Conservation (phyloP, 2,888 invertebrate genomes). For the Thumatha senex region DNA sequence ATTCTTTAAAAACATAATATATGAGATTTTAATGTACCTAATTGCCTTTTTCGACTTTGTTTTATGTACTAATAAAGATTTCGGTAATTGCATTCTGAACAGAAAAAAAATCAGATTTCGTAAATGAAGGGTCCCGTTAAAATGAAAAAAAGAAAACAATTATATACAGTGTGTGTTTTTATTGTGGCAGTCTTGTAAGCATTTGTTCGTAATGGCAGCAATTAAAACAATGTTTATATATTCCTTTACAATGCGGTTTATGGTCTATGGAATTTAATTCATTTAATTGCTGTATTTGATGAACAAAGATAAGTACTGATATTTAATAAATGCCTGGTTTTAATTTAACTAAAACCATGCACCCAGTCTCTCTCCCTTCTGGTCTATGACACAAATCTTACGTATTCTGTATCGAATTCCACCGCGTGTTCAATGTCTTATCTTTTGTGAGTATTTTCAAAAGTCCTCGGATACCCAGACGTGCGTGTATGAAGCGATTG, state of each 20-base stretch:
- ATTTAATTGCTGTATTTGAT: background rate
- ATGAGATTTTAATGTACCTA: conserved; percentile 61
- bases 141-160: conserved; percentile 31
- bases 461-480: too few species aligned
- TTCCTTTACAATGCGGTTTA: background rate
- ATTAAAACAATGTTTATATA: background rate
- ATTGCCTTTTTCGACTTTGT: conserved; percentile 50
- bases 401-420: too few species aligned
- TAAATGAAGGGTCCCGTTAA: conserved; percentile 41
- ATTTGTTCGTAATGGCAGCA: background rate
- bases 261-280: background rate
- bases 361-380: too few species aligned
- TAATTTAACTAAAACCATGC: too few species aligned
- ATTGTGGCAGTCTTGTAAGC: background rate
- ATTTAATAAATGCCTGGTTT: too few species aligned
- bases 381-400: too few species aligned
- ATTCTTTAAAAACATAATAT: conserved; percentile 56
- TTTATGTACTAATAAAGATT: conserved; percentile 43
- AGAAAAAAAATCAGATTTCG: conserved; percentile 40
- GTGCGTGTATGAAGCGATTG: too few species aligned
- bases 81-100: conserved; percentile 35
- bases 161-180: conserved; percentile 8
- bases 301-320: background rate
- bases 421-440: too few species aligned
- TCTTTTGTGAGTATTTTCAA: too few species aligned